A percentile compares a stretch with the other conserved stretches of the same genome.
Evolutionary conservation across 2,888 invertebrate genomes (phyloP).

Genomic region (Glaucopsyche alexis): DNA sequence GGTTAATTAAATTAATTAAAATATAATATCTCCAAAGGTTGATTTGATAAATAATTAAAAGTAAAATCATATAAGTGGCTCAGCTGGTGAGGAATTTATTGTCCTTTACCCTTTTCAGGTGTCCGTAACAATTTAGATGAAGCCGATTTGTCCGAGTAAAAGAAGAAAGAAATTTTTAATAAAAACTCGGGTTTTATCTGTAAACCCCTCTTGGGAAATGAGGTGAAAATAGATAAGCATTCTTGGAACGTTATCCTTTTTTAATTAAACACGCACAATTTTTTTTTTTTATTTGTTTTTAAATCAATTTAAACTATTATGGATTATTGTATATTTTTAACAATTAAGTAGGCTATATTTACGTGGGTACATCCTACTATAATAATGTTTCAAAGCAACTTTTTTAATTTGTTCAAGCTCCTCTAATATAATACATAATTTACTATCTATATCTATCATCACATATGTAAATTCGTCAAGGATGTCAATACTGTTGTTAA

Average conservation of each 20-base stretch:
- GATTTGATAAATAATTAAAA: slow-evolving; percentile 3
- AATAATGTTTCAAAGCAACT: no score
- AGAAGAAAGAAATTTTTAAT: slow-evolving; percentile 27
- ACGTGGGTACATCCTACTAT: no score
- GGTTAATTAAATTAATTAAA: background rate
- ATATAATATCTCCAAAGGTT: background rate
- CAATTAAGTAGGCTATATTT: no score
- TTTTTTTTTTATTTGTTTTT: background rate
- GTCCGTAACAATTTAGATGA: slow-evolving; percentile 30
- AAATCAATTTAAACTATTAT: background rate
- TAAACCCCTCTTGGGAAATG: slow-evolving; percentile 13
- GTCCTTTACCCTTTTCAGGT: slow-evolving; percentile 30
- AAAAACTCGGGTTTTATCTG: slow-evolving; percentile 27
- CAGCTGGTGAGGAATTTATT: slow-evolving; percentile 30
- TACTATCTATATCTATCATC: no score
- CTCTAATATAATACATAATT: no score
- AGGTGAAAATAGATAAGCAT: slow-evolving; percentile 28
- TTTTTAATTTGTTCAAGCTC: no score
- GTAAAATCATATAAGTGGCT: slow-evolving; percentile 25
- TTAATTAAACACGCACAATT: slow-evolving; percentile 23
- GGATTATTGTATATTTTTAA: no score
- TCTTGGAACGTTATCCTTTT: background rate
- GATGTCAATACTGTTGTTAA: no score
- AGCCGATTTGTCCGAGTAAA: slow-evolving; percentile 23
- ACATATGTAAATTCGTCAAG: no score